Base-by-base conservation (phyloP, 2,888 invertebrate species). In the Amiota communis region DNA sequence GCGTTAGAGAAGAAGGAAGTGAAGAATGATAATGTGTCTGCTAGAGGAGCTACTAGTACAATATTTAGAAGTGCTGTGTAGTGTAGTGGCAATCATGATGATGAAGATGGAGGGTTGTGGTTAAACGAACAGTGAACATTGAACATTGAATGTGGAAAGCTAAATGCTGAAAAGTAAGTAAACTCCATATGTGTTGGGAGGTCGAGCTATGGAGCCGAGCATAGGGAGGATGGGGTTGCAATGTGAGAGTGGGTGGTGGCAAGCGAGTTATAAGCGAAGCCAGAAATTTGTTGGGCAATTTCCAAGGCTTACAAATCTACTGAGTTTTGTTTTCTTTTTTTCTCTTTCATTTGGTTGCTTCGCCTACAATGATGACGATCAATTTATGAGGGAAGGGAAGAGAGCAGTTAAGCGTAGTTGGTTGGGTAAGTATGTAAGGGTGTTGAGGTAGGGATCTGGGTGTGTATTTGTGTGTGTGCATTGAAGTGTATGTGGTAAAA, bases 201-300 rank as follows among this genome's bases (percentile, higher is more conserved):
- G 11, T 1, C 70, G 68, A 56, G 17, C 49, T 69, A 72, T 74
- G 72, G 47, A 23, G 15, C 6, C 36, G 36, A 36, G 36, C 36
- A 6, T 36, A 2, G 36, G 36, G 36, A 6, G 36, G 36, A 36
- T 36, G 36, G 36, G 8, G 8, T 36, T 6, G 36, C 6, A 36
- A 36, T 36, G 36, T 36, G 36, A 36, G 36, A 36, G 84, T 79
- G 77, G 84, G 76, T 84, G 83, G 86, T 84, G 85, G 84, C 68
- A 78, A 81, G 81, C 81, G 36, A 2, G 36, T 36, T 36, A 79
- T 81, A 84, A 51, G 53, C 53, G 53, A 61, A 15, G 61, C 61
- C 81, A 82, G 86, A 85, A 83, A 83, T 83, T 83, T 83, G 86
- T 85, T 83, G 83, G 83, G 81, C 84, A 85, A 85, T 83, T 85